phyloP scores from a whole-genome alignment of 2,113 vertebrate genomes.

The Leiothrix lutea region DNA sequence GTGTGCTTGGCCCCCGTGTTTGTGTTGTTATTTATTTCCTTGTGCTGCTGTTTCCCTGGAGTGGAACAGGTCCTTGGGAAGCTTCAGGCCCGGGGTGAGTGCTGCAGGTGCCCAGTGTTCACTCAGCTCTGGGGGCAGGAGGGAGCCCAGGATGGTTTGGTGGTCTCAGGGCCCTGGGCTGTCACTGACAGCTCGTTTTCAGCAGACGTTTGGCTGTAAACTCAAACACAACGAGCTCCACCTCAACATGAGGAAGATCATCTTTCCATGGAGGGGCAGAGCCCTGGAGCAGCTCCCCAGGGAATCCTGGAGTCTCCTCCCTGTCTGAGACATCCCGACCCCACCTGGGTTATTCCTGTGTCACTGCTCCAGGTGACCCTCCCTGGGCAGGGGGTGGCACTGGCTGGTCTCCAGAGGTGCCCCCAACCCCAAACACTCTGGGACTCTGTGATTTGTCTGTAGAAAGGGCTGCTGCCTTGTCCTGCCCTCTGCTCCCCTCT shows the following conservation, averaged over 20 bases:
- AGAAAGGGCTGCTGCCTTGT: background rate
- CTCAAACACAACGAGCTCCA: background rate
- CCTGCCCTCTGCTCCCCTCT: fast-evolving
- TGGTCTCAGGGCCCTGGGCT: background rate
- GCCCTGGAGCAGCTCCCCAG: background rate
- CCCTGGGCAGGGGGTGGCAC: background rate
- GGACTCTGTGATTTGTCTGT: fast-evolving
- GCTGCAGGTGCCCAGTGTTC: fast-evolving
- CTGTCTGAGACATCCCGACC: background rate
- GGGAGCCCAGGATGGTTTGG: fast-evolving
- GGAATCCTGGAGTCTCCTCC: fast-evolving
- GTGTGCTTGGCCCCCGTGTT: background rate
- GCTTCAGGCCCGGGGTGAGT: fast-evolving
- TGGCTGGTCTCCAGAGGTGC: background rate
- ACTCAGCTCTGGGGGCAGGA: too few species aligned
- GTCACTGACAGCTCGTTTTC: background rate
- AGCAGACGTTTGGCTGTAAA: background rate
- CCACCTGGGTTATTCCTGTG: background rate
- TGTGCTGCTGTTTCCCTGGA: background rate
- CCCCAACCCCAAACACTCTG: background rate
- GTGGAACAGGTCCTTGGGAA: fast-evolving
- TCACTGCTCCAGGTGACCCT: background rate
- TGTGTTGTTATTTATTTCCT: fast-evolving
- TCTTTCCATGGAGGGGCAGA: background rate
- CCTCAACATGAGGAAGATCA: fast-evolving